Evolutionary conservation across 2,888 invertebrate species (phyloP).

Genomic region (Synergus umbraculus): DNA sequence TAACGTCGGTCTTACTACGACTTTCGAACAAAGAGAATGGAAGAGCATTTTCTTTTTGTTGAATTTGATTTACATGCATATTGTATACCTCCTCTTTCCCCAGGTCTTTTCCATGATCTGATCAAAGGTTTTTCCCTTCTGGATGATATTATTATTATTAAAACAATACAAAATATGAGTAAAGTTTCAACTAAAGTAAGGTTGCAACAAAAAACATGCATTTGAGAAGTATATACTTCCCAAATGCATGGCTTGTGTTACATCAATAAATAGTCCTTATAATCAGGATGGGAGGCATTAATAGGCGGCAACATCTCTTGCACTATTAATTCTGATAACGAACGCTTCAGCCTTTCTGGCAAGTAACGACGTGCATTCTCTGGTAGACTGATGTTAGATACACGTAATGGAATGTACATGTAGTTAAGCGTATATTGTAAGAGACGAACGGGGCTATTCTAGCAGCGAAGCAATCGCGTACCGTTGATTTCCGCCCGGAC

Average conservation of each 20-base stretch:
- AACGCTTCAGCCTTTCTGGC: constrained; percentile 60
- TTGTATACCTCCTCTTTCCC: not conserved
- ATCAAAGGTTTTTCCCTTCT: not conserved
- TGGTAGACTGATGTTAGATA: constrained; percentile 39
- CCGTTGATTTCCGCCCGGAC: constrained; percentile 59
- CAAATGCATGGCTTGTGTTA: not conserved
- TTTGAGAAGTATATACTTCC: not conserved
- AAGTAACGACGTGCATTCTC: constrained; percentile 63
- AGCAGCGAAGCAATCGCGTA: constrained; percentile 58
- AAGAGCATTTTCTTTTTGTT: not conserved
- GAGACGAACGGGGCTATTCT: constrained; percentile 43
- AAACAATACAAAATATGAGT: not conserved
- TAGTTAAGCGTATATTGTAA: constrained; percentile 51
- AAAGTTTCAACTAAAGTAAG: not conserved
- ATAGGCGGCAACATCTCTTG: constrained; percentile 38
- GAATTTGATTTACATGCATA: not conserved
- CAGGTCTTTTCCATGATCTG: not conserved
- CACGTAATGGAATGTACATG: constrained; percentile 29
- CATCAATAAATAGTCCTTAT: not conserved
- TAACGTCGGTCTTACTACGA: constrained; percentile 41
- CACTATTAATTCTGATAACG: constrained; percentile 64
- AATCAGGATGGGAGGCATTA: constrained; percentile 6
- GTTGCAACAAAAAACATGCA: not conserved
- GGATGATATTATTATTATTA: not conserved
- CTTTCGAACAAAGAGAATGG: constrained; percentile 18